These are phyloP conservation scores for Nerophis ophidion DNA, from an alignment of 2,113 vertebrate genomes.

Conservation along the genomic window DNA sequence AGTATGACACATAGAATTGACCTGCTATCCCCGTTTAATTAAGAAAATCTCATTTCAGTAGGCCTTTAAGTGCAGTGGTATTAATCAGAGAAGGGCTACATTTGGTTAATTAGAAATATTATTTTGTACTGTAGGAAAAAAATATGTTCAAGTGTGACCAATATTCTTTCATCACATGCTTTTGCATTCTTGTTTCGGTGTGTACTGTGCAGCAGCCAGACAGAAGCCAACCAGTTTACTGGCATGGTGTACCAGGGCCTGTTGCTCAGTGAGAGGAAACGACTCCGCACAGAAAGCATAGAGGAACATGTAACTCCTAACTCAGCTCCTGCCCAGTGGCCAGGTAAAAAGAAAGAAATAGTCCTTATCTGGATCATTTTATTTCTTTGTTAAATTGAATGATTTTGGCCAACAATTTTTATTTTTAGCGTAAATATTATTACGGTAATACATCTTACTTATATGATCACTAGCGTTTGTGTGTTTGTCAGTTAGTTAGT, in stretches of 20 bases:
- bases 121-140: too few species aligned
- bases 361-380: background rate
- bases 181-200: background rate
- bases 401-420: background rate
- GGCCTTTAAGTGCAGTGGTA: background rate
- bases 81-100: too few species aligned
- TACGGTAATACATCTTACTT: too few species aligned
- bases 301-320: conserved; percentile 93
- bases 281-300: conserved; percentile 92
- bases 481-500: too few species aligned
- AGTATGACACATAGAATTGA: too few species aligned
- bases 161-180: too few species aligned
- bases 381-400: background rate
- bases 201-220: conserved; percentile 75
- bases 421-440: background rate
- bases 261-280: conserved; percentile 87
- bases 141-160: too few species aligned
- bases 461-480: too few species aligned
- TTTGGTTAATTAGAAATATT: too few species aligned
- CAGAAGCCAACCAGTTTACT: conserved; percentile 91
- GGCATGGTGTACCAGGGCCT: conserved; percentile 97
- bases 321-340: conserved; percentile 92
- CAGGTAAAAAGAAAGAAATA: conserved; percentile 70
- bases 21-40: too few species aligned
- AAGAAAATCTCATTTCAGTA: too few species aligned